Evolutionary conservation across 2,797 vertebrate species (phyloP).

Genomic region (Eleutherodactylus coqui): DNA sequence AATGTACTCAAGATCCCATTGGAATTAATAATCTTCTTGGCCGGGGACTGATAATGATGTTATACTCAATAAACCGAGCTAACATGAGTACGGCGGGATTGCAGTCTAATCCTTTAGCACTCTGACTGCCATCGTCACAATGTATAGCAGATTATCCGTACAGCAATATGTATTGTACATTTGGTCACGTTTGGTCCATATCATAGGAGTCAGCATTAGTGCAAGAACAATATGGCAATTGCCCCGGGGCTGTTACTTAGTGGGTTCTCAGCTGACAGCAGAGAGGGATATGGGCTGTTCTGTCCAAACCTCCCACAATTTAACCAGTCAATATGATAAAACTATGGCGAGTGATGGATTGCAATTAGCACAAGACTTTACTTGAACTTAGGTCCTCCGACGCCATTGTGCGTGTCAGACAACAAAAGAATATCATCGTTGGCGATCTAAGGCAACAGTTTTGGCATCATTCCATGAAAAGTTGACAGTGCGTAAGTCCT

Average conservation of each 20-base stretch:
- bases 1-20: constrained; percentile 16
- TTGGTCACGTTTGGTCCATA: background rate
- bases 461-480: too few relatives aligned
- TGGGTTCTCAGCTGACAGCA: too few relatives aligned
- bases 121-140: background rate
- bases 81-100: background rate
- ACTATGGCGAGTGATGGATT: too few relatives aligned
- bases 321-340: too few relatives aligned
- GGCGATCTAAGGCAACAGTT: too few relatives aligned
- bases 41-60: constrained; percentile 2
- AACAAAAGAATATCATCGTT: too few relatives aligned
- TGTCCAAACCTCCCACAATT: too few relatives aligned
- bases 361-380: too few relatives aligned
- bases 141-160: background rate
- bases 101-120: background rate
- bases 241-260: background rate
- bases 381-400: too few relatives aligned
- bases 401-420: too few relatives aligned
- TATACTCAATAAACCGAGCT: constrained; percentile 6
- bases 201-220: background rate
- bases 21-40: constrained; percentile 25
- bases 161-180: background rate
- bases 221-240: background rate
- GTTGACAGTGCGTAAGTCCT: too few relatives aligned
- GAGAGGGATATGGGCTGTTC: too few relatives aligned